These are phyloP conservation scores for Helicoverpa assulta DNA, from an alignment of 2,888 invertebrate genomes.

Conservation along the genomic window DNA sequence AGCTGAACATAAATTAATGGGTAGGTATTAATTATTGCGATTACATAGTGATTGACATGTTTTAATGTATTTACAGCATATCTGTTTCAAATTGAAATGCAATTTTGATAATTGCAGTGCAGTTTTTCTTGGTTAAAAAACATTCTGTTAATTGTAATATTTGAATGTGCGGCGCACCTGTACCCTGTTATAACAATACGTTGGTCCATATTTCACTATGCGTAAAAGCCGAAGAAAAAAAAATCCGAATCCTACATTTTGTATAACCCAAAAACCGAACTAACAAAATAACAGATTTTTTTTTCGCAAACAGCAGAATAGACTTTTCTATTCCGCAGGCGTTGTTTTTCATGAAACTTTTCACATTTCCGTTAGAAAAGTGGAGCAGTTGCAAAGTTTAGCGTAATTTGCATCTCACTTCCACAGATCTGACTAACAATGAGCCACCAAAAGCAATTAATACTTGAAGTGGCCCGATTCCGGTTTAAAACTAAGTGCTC, in stretches of 20 bases:
- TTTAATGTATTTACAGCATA: too few species aligned
- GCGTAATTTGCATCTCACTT: constrained; percentile 88
- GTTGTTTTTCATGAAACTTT: constrained; percentile 85
- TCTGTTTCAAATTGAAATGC: too few species aligned
- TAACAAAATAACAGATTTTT: constrained; percentile 53
- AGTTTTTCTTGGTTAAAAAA: too few species aligned
- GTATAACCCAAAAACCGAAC: constrained; percentile 14
- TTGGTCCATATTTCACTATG: neutral
- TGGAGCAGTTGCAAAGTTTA: constrained; percentile 85
- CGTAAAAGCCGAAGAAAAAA: neutral
- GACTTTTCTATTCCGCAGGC: constrained; percentile 74
- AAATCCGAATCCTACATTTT: neutral
- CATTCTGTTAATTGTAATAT: too few species aligned
- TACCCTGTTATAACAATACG: too few species aligned
- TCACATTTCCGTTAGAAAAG: constrained; percentile 87
- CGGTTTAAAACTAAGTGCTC: constrained; percentile 88
- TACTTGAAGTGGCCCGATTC: constrained; percentile 87
- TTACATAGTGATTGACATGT: too few species aligned
- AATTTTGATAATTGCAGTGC: too few species aligned
- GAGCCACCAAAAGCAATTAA: constrained; percentile 89
- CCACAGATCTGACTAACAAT: constrained; percentile 87
- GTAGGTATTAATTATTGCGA: too few species aligned
- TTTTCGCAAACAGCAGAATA: constrained; percentile 62
- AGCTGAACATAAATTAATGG: too few species aligned
- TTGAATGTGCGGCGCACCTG: too few species aligned